Conservation (phyloP, 2,113 vertebrate genomes). For the Lethenteron reissneri region DNA sequence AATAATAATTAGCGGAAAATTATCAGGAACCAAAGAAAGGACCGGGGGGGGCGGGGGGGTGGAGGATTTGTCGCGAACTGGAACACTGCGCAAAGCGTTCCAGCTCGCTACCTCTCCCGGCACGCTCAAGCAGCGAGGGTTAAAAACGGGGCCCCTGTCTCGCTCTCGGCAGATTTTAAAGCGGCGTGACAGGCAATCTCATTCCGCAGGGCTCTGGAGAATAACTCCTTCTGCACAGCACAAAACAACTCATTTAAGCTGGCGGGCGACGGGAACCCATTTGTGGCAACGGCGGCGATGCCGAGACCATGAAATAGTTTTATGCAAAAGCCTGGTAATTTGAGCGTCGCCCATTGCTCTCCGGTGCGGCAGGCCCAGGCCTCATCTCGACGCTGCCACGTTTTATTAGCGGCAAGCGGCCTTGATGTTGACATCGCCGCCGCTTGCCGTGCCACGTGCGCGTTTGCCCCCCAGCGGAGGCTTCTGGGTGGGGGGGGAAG, state of each 20-base stretch:
- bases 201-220: not conserved
- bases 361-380: too few species aligned
- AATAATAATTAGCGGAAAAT: too few species aligned
- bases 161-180: not conserved
- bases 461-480: too few species aligned
- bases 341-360: not conserved
- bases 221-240: not conserved
- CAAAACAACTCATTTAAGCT: constrained; percentile 7
- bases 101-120: constrained; percentile 14
- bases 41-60: too few species aligned
- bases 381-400: too few species aligned
- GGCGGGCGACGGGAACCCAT: not conserved
- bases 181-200: constrained; percentile 6
- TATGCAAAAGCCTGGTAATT: constrained; percentile 6
- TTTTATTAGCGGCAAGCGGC: too few species aligned
- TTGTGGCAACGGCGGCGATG: not conserved
- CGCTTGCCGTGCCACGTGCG: too few species aligned
- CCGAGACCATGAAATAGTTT: not conserved
- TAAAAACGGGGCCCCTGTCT: not conserved
- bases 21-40: too few species aligned
- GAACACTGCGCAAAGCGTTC: constrained; percentile 9
- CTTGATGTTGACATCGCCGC: too few species aligned
- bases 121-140: not conserved
- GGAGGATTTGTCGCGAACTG: too few species aligned
- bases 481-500: too few species aligned